Conservation (phyloP, 2,113 vertebrate species). For the Gasterosteus aculeatus region DNA sequence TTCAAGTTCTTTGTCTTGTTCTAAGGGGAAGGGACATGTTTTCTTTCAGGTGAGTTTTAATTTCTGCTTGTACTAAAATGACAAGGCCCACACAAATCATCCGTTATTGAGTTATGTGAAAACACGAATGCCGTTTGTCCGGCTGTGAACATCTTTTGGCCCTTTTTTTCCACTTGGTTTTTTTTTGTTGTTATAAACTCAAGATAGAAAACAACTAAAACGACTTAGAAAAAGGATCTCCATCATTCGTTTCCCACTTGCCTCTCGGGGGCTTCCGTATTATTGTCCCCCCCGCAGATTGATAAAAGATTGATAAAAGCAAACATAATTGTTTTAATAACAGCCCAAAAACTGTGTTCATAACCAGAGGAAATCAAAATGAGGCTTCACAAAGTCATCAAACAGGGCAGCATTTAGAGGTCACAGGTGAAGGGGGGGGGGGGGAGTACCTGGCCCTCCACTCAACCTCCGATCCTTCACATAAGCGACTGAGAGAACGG, state of each 20-base stretch:
- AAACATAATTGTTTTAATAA: conserved; percentile 38
- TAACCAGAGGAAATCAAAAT: conserved; percentile 47
- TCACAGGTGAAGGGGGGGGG: conserved; percentile 78
- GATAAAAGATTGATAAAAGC: too few species aligned
- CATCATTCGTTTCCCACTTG: not conserved
- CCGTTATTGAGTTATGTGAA: not conserved
- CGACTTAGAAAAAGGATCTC: not conserved
- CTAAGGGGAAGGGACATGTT: not conserved
- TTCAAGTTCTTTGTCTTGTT: not conserved
- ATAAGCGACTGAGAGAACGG: conserved; percentile 91
- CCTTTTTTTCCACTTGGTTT: not conserved
- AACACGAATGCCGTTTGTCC: not conserved
- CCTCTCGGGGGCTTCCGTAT: not conserved
- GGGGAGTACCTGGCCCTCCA: conserved; percentile 94
- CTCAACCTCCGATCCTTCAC: conserved; percentile 99
- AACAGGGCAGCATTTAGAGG: conserved; percentile 67
- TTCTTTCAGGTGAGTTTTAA: not conserved
- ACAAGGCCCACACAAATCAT: not conserved
- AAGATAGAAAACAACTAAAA: not conserved
- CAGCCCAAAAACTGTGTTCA: conserved; percentile 52
- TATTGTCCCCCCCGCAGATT: conserved; percentile 22
- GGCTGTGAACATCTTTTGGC: not conserved
- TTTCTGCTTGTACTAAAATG: not conserved
- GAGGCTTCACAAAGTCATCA: conserved; percentile 40
- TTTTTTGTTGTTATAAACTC: not conserved